phyloP scores from a whole-genome alignment of 2,113 vertebrate genomes.

The Puntigrus tetrazona region DNA sequence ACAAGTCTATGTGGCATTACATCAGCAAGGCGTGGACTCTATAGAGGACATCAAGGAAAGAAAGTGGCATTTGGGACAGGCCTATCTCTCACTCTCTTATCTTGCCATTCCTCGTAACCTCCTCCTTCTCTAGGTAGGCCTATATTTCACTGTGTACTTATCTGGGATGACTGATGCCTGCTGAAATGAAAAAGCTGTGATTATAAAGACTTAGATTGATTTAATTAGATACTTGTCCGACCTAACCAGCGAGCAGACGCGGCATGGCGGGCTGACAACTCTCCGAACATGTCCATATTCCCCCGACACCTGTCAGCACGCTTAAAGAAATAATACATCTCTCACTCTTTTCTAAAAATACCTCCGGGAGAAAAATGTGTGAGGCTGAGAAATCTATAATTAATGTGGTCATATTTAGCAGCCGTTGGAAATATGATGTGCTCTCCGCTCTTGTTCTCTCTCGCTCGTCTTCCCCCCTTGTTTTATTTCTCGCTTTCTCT shows the following conservation, averaged over 20 bases:
- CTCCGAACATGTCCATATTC: slow-evolving; percentile 40
- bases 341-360: slow-evolving; percentile 44
- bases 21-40: background rate
- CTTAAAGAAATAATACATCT: slow-evolving; percentile 42
- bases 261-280: slow-evolving; percentile 29
- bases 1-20: background rate
- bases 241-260: background rate
- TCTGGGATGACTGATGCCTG: slow-evolving; percentile 34
- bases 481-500: slow-evolving; percentile 17
- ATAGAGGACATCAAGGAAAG: background rate
- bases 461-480: slow-evolving; percentile 21
- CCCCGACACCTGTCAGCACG: slow-evolving; percentile 18
- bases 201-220: slow-evolving; percentile 46
- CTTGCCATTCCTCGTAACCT: background rate
- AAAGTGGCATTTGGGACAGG: background rate
- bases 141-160: background rate
- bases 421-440: slow-evolving; percentile 44
- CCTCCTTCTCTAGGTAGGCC: slow-evolving; percentile 10
- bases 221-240: slow-evolving; percentile 52
- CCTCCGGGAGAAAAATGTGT: slow-evolving; percentile 24
- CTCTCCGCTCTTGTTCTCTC: slow-evolving; percentile 32
- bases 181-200: slow-evolving; percentile 45
- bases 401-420: slow-evolving; percentile 55
- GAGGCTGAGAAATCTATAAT: slow-evolving; percentile 51
- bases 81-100: background rate